Evolutionary conservation across 1,140 invertebrate species (phyloP), one percentile per base, ranked within the genome.

Genomic region (Drosophila fuyamai): DNA sequence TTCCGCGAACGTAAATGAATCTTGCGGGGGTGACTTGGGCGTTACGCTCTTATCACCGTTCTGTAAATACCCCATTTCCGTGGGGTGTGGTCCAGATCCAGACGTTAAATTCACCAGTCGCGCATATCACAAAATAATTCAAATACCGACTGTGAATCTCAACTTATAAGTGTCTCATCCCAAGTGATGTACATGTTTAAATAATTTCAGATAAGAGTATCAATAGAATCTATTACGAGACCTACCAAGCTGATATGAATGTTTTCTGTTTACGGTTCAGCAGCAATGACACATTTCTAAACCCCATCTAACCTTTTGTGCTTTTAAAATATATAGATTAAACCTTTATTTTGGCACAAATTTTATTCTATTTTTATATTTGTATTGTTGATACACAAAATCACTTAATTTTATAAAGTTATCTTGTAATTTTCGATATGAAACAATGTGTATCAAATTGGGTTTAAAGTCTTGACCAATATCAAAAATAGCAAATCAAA

Each of bases 81-180:
- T 81, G 76, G 82, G 82, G 82, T 86, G 82, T 86, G 82, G 82
- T 86, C 81, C 68, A 81, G 60, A 59, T 86, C 81, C 68, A 81
- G 60, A 59, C 77, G 10, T n/a, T 12, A 10, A 38, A 14, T 40
- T 36, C 44, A 59, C 16, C 27, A 38, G 48, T 50, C 55, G 63
- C 7, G 48, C 47, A 38, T 32, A 70, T 70, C 32, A 9, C n/a
- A 35, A 62, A 74, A 74, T 29, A 58, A 59, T 41, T 38, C 2
- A 60, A 60, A 54, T 48, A 36, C n/a, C 14, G 40, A 27, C 9
- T 43, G 10, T 9, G 18, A 29, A 27, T 74, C 41, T 55, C 5
- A 55, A 47, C 27, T 29, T 48, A 56, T 47, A 47, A 54, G 23
- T 38, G 60, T 47, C 40, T 51, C 54, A 36, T n/a, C 40, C 48